Conservation (phyloP, 2,888 invertebrate species). For the Drosophila formosana region DNA sequence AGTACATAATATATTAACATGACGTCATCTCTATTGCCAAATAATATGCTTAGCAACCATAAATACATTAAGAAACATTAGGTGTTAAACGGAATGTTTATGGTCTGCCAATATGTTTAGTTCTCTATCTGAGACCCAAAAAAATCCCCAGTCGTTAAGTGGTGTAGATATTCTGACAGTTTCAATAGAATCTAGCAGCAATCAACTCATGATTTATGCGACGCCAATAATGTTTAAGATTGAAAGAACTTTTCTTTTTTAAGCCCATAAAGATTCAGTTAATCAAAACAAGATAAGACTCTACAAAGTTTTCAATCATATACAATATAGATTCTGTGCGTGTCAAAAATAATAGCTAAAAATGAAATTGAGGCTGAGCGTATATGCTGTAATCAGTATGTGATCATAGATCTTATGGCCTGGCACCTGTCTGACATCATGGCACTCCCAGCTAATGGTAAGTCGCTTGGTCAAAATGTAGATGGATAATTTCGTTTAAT, state of each 20-base stretch:
- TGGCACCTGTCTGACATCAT: constrained; percentile 47
- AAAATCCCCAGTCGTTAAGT: not conserved
- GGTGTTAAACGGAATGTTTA: not conserved
- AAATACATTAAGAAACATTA: not conserved
- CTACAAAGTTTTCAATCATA: not conserved
- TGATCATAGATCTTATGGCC: constrained; percentile 12
- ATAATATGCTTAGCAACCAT: not conserved
- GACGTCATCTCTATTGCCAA: not conserved
- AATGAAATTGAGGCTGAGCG: not conserved
- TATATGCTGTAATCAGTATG: constrained; percentile 5
- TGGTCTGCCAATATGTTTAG: not conserved
- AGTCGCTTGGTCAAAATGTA: constrained; percentile 40
- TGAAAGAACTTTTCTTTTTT: not conserved
- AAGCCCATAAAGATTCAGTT: not conserved
- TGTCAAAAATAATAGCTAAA: not conserved
- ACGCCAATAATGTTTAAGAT: not conserved
- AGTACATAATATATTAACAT: too few species aligned
- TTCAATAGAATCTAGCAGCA: not conserved
- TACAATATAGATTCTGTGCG: not conserved
- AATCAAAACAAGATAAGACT: not conserved
- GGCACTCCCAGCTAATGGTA: constrained; percentile 28
- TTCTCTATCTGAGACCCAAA: not conserved
- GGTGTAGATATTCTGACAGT: not conserved
- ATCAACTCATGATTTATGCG: not conserved
- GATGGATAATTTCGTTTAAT: constrained; percentile 72